Conservation (phyloP, 2,797 vertebrate species). For the Malacoctenus gilli region DNA sequence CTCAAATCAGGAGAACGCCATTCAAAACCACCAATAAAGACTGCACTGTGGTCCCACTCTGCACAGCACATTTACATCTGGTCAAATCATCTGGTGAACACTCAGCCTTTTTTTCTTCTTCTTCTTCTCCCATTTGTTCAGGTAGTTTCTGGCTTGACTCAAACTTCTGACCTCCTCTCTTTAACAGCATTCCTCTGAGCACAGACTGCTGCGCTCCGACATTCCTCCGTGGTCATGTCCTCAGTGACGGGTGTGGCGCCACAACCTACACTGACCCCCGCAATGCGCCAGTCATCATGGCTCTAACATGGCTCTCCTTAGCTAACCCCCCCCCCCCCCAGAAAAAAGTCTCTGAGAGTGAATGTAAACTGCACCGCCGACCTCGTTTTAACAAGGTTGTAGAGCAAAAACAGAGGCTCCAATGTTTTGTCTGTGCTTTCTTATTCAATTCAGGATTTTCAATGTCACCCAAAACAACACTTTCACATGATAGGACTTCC, state of each 20-base stretch:
- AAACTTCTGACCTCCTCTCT: slow-evolving; percentile 5
- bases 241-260: slow-evolving; percentile 43
- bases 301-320: slow-evolving; percentile 38
- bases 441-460: no score
- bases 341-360: slow-evolving; percentile 26
- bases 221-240: slow-evolving; percentile 50
- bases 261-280: slow-evolving; percentile 50
- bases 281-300: slow-evolving; percentile 57
- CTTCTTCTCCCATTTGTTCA: not conserved
- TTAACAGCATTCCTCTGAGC: slow-evolving; percentile 24
- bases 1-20: slow-evolving; percentile 37
- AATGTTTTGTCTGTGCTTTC: not conserved
- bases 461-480: no score
- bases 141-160: slow-evolving; percentile 11
- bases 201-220: slow-evolving; percentile 37
- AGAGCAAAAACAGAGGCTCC: not conserved
- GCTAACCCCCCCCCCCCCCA: slow-evolving; percentile 40
- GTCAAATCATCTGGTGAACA: slow-evolving; percentile 21
- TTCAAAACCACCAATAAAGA: slow-evolving; percentile 46
- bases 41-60: slow-evolving; percentile 33
- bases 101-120: not conserved
- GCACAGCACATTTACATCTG: slow-evolving; percentile 34
- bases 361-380: no score
- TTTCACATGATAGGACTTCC: no score
- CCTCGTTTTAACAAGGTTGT: not conserved